phyloP scores from a whole-genome alignment of 2,888 invertebrate species.

The Euplexia lucipara region DNA sequence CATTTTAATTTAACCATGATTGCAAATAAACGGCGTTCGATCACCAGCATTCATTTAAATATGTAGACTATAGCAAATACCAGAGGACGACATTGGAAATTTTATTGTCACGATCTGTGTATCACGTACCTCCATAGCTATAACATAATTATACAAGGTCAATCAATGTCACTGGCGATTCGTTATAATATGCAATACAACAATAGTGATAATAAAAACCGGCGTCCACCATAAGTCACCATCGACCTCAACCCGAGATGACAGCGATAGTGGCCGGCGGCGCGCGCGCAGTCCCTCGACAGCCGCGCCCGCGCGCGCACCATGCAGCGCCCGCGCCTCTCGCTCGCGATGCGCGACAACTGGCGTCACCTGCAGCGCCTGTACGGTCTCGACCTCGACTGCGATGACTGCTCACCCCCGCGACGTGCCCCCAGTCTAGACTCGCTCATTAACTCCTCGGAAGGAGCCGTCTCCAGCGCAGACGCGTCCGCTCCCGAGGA shows the following conservation, averaged over 20 bases:
- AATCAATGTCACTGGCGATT: slow-evolving; percentile 54
- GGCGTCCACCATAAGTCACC: slow-evolving; percentile 67
- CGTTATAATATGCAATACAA: slow-evolving; percentile 46
- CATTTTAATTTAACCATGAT: slow-evolving; percentile 24
- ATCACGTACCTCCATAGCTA: slow-evolving; percentile 24
- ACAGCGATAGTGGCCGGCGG: slow-evolving; percentile 67
- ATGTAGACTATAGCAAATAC: slow-evolving; percentile 17
- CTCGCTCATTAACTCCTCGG: slow-evolving; percentile 93
- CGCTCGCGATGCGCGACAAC: slow-evolving; percentile 90
- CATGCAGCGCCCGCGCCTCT: slow-evolving; percentile 89
- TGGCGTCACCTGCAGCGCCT: slow-evolving; percentile 89
- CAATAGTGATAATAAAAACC: slow-evolving; percentile 53
- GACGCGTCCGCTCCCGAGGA: slow-evolving; percentile 92
- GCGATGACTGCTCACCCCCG: slow-evolving; percentile 79
- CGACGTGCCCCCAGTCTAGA: slow-evolving; percentile 92
- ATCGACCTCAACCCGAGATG: slow-evolving; percentile 66
- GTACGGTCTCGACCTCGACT: slow-evolving; percentile 86
- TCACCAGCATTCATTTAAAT: slow-evolving; percentile 4
- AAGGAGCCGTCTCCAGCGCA: slow-evolving; percentile 91
- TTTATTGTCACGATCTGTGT: slow-evolving; percentile 37
- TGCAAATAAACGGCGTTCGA: slow-evolving; percentile 14
- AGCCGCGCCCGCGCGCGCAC: slow-evolving; percentile 88
- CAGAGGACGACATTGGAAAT: slow-evolving; percentile 29
- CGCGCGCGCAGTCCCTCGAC: slow-evolving; percentile 78
- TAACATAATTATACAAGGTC: slow-evolving; percentile 58